Evolutionary conservation across 2,888 invertebrate genomes (phyloP).

Genomic region (Orchestes rusci): DNA sequence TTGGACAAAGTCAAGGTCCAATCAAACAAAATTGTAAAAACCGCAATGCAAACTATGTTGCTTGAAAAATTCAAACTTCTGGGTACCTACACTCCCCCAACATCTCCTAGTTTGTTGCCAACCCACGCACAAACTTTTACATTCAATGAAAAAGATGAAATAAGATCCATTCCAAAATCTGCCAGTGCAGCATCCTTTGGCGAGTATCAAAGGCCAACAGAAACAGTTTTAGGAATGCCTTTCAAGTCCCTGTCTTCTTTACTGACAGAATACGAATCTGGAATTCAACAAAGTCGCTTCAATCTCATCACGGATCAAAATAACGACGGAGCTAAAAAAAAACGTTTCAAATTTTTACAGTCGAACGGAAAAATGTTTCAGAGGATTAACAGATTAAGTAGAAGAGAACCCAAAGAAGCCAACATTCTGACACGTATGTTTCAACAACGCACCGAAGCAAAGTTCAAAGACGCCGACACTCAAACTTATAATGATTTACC

Average conservation of each 20-base stretch:
- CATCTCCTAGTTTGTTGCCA: conserved; percentile 27
- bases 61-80: conserved; percentile 38
- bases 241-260: conserved; percentile 42
- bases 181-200: conserved; percentile 32
- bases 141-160: conserved; percentile 10
- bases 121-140: conserved; percentile 8
- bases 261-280: conserved; percentile 18
- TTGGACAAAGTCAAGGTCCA: conserved; percentile 14
- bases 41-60: conserved; percentile 40
- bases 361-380: conserved; percentile 17
- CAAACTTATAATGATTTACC: conserved; percentile 20
- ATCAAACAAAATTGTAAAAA: conserved; percentile 24
- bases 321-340: conserved; percentile 16
- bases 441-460: conserved; percentile 24
- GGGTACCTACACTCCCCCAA: conserved; percentile 35
- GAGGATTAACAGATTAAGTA: conserved; percentile 11
- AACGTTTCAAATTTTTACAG: conserved; percentile 28
- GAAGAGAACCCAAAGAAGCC: conserved; percentile 9
- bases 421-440: conserved; percentile 28
- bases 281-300: conserved; percentile 3
- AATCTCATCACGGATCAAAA: conserved; percentile 31
- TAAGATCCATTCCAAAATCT: conserved; percentile 25
- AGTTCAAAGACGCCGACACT: conserved; percentile 18
- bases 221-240: conserved; percentile 49
- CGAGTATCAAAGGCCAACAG: conserved; percentile 40